Percentiles rank a stretch among this genome's conserved stretches.
These are phyloP conservation scores for Dryomyza anilis DNA, from an alignment of 2,888 invertebrate genomes.

Conservation along the genomic window DNA sequence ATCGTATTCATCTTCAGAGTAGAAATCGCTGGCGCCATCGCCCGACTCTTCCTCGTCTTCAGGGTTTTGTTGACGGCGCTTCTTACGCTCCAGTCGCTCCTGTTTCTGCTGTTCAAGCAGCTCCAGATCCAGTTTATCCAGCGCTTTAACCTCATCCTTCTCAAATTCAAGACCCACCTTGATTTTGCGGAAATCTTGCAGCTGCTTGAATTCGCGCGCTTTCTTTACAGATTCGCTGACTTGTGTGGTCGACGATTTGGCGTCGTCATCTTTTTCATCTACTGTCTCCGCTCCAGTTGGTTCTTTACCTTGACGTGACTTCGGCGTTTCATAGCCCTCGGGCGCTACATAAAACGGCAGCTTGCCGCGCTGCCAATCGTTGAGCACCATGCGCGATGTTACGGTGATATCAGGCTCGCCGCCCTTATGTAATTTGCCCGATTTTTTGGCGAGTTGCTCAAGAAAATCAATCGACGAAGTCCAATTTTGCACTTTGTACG, in stretches of 20 bases:
- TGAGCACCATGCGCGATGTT: slow-evolving; percentile 92
- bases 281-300: slow-evolving; percentile 40
- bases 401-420: slow-evolving; percentile 94
- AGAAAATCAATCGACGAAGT: slow-evolving; percentile 83
- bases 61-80: slow-evolving; percentile 50
- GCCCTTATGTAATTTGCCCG: slow-evolving; percentile 91
- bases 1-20: slow-evolving; percentile 69
- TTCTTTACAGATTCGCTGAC: slow-evolving; percentile 62
- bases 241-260: slow-evolving; percentile 53
- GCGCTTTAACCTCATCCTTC: slow-evolving; percentile 64
- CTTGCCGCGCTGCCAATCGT: slow-evolving; percentile 98
- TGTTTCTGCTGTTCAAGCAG: slow-evolving; percentile 64
- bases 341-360: slow-evolving; percentile 93
- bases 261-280: slow-evolving; percentile 41
- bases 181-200: slow-evolving; percentile 85
- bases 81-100: slow-evolving; percentile 53
- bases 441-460: slow-evolving; percentile 83
- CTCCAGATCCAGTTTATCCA: slow-evolving; percentile 65
- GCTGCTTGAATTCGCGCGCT: slow-evolving; percentile 60
- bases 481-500: slow-evolving; percentile 88
- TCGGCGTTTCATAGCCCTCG: slow-evolving; percentile 77
- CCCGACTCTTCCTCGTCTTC: slow-evolving; percentile 63
- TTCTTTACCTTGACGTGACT: slow-evolving; percentile 58
- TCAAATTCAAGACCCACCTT: slow-evolving; percentile 75
- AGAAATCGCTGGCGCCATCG: slow-evolving; percentile 71